Base-by-base conservation (phyloP, 2,113 vertebrate species). In the Podiceps cristatus region DNA sequence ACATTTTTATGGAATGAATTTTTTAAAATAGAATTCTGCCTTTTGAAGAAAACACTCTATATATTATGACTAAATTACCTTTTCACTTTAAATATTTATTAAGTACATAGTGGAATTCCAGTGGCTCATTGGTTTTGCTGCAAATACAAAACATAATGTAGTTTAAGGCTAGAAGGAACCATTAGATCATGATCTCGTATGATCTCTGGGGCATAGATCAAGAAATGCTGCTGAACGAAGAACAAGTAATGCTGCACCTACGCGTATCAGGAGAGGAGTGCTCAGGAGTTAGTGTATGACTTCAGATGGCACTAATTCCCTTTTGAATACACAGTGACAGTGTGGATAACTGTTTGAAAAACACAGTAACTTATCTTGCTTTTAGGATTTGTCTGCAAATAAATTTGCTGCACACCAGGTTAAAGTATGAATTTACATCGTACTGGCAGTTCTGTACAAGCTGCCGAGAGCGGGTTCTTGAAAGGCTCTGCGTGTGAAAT, bases 71-170 rank as follows among this genome's bases (percentile, higher is more conserved):
- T 85, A 71, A 87, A 83, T 94, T 81, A 66, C 53, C 35, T 80
- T 91, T 75, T 80, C 58, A 49, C 33, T 88, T 95, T 14, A 90
- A 91, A 33, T 77, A 62, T 94, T 89, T 88, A 82, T 92, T 85
- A 80, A 77, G 24, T 73, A n/a, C 0, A 4, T 75, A 66, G 60
- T 27, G 19, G 24, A 75, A 82, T 94, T 82, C 24, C 53, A 73
- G 55, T 49, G 35, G 44, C 67, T 96, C 56, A 23, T 63, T 79
- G n/a, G n/a, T 77, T 93, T 92, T 91, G 33, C 59, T 91, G 80
- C 40, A 75, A 19, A 84, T 9, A 18, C 1, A 1, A 58, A 81
- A 42, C 13, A 12, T 29, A 45, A 22, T 23, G 45, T 84, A 75
- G 29, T 91, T 81, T 35, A 87, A 35, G 62, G 23, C 49, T 60